Conservation (phyloP, 2,113 vertebrate genomes). For the Oenanthe melanoleuca region DNA sequence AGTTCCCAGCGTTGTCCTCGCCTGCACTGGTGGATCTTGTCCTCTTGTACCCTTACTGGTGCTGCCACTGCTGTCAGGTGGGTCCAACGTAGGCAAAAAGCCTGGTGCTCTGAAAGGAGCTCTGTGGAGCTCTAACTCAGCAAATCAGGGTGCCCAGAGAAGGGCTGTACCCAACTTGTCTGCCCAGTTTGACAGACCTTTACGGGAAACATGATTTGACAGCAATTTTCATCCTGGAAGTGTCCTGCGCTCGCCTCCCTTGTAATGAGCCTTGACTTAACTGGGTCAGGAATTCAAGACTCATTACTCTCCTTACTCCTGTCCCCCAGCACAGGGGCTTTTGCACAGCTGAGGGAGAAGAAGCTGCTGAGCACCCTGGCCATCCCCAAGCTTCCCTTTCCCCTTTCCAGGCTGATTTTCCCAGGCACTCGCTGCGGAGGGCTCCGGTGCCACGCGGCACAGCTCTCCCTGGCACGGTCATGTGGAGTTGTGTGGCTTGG, state of each 20-base stretch:
- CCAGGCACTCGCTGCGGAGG: accelerated
- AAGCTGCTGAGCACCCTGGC: accelerated
- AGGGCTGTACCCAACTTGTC: not conserved
- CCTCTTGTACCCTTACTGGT: not conserved
- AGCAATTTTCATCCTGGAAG: conserved; percentile 3
- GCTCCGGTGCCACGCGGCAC: accelerated
- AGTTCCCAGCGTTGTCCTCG: not conserved
- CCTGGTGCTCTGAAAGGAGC: not conserved
- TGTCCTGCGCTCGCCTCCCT: not conserved
- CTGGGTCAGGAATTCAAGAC: conserved; percentile 44
- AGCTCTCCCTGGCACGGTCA: not conserved
- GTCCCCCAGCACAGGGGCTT: not conserved
- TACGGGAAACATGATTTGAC: not conserved
- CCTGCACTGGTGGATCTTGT: not conserved
- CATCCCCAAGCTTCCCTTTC: not conserved
- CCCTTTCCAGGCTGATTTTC: not conserved
- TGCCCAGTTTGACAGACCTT: not conserved
- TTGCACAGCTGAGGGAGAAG: not conserved
- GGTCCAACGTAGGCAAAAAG: not conserved
- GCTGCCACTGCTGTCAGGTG: not conserved
- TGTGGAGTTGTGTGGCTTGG: not conserved
- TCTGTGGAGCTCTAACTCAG: not conserved
- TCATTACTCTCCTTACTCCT: not conserved
- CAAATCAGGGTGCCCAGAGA: not conserved
- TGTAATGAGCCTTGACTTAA: conserved; percentile 51